phyloP scores from a whole-genome alignment of 2,888 invertebrate species.

The Crioceris asparagi region DNA sequence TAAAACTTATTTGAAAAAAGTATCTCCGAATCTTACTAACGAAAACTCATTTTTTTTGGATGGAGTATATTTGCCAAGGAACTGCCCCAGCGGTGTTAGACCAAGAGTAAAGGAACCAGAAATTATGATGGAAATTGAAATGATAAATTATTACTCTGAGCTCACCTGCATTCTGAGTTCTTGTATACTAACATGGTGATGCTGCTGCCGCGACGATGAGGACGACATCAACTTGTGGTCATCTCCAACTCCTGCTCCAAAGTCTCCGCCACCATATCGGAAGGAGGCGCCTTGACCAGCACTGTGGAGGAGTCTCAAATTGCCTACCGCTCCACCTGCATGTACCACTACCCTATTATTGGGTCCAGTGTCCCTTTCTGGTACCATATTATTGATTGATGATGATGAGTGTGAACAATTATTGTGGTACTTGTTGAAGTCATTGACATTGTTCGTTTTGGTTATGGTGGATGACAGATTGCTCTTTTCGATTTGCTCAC shows the following conservation, averaged over 20 bases:
- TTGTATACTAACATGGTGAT: slow-evolving; percentile 52
- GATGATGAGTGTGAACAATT: slow-evolving; percentile 26
- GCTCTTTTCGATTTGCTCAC: slow-evolving; percentile 32
- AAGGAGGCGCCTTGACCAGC: too few relatives aligned
- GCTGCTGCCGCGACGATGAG: slow-evolving; percentile 44
- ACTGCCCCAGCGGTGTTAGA: too few relatives aligned
- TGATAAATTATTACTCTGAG: too few relatives aligned
- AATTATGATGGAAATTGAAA: too few relatives aligned
- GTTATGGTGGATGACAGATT: slow-evolving; percentile 25
- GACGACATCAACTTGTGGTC: slow-evolving; percentile 29
- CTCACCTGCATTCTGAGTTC: slow-evolving; percentile 49
- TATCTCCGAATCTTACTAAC: too few relatives aligned
- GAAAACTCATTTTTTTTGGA: too few relatives aligned
- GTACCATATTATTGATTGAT: slow-evolving; percentile 42
- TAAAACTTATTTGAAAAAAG: too few relatives aligned
- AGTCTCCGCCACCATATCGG: slow-evolving; percentile 25
- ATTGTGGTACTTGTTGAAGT: slow-evolving; percentile 27
- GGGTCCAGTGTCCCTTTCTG: slow-evolving; percentile 43
- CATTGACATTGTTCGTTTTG: slow-evolving; percentile 27
- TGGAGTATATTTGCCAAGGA: too few relatives aligned
- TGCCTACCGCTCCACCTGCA: slow-evolving; percentile 30
- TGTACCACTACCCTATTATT: slow-evolving; percentile 40
- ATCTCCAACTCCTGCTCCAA: slow-evolving; percentile 11
- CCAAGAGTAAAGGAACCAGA: too few relatives aligned
- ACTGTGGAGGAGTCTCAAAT: slow-evolving; percentile 28